Evolutionary conservation across 2,888 invertebrate species (phyloP), one percentile per base, ranked within the genome.

Genomic region (Gymnosoma rotundatum): DNA sequence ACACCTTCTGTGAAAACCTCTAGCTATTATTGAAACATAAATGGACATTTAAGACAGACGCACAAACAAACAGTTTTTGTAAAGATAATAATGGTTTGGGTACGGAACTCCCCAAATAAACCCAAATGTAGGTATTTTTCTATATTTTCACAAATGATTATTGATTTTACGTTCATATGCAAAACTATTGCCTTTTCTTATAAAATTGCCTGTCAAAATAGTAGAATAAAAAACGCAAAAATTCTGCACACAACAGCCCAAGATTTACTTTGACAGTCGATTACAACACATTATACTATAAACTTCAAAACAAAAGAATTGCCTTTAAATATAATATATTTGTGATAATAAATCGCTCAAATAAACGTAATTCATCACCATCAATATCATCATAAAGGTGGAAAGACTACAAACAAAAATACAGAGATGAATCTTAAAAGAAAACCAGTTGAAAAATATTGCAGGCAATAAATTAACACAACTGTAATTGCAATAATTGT

Each of bases 311-410:
- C 5, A 16, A 16, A 45, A 12, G 9, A 20, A 48, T 50, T 36
- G 1, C 14, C n/a, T 60, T 69, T 60, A 20, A 66, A 67, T 48
- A 67, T 38, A 7, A 60, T 76, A 67, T 50, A 60, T 58, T 36
- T 25, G 8, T 38, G 36, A 16, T 38, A 70, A 78, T 63, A 70
- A 78, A 70, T 78, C 21, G 32, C 25, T 48, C 48, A 20, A 63
- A 45, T 36, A 18, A 10, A 78, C 48, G 48, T 45, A 54, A 78
- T 70, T 54, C 63, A 64, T 75, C 66, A 64, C 21, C 50, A 56
- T 32, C 38, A 66, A 32, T 14, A 48, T 20, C 9, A 18, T 45
- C 16, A 21, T 36, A 20, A 38, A 67, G 18, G 38, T 60, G 50
- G n/a, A 5, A 14, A 21, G 7, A n/a, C 56, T 18, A 64, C 18